These are phyloP conservation scores for Aurelia sp. DNA, from an alignment of 30 jellyfish, hydroid and myxozoan genomes.

Conservation along the genomic window DNA sequence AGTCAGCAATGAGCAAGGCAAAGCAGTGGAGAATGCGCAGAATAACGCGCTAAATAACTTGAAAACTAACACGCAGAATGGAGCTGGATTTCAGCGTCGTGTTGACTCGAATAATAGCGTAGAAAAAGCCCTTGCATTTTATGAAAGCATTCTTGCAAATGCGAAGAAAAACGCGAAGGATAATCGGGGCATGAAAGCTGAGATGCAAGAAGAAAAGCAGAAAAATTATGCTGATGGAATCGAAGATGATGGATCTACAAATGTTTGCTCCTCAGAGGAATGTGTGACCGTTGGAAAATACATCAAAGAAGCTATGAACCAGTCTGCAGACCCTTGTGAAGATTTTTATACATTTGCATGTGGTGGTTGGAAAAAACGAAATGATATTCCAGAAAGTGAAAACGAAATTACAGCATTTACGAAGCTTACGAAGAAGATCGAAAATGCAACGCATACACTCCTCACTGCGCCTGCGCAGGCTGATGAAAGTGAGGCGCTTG, in stretches of 20 bases:
- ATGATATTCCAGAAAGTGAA: slow-evolving; percentile 90
- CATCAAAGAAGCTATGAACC: slow-evolving; percentile 75
- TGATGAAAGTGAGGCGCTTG: slow-evolving; percentile 92
- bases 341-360: slow-evolving; percentile 94
- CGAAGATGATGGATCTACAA: background rate
- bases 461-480: slow-evolving; percentile 75
- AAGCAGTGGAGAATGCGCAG: background rate
- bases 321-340: slow-evolving; percentile 85
- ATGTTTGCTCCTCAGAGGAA: slow-evolving; percentile 72
- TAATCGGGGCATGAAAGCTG: slow-evolving; percentile 20
- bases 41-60: background rate
- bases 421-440: slow-evolving; percentile 85
- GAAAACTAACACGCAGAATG: background rate
- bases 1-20: background rate
- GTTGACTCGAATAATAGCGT: slow-evolving; percentile 21
- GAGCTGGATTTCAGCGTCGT: slow-evolving; percentile 20
- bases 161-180: slow-evolving; percentile 51
- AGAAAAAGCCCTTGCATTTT: slow-evolving; percentile 57
- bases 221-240: slow-evolving; percentile 42
- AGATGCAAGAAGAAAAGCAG: background rate
- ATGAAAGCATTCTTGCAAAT: slow-evolving; percentile 54
- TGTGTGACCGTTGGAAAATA: slow-evolving; percentile 78
- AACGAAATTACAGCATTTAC: slow-evolving; percentile 97
- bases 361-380: slow-evolving; percentile 93
- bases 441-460: slow-evolving; percentile 76